Conservation (phyloP, 2,113 vertebrate genomes). For the Mormyrus iriodes region DNA sequence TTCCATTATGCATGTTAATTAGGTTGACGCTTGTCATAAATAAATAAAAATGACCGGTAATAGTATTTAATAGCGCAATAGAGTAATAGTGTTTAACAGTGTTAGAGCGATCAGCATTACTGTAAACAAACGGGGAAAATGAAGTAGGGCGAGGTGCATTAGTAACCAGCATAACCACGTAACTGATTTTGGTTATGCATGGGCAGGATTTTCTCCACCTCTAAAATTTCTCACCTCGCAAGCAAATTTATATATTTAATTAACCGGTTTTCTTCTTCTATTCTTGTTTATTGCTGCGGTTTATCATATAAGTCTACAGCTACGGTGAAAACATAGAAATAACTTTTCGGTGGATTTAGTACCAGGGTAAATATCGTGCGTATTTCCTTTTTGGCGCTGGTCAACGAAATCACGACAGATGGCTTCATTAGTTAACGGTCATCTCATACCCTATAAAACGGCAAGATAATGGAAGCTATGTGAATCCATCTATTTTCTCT, state of each 20-base stretch:
- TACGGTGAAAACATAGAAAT: background rate
- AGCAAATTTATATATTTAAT: background rate
- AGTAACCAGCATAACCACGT: background rate
- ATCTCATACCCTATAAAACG: no score
- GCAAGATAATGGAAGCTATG: no score
- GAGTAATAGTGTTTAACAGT: background rate
- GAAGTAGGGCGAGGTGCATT: background rate
- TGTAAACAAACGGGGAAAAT: background rate
- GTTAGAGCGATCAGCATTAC: background rate
- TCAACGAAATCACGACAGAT: background rate
- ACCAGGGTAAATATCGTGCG: background rate
- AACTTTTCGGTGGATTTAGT: background rate
- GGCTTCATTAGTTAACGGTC: no score
- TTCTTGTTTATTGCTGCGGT: background rate
- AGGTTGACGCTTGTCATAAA: background rate
- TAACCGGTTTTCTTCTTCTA: background rate
- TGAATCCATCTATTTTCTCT: no score
- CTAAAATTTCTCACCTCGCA: background rate
- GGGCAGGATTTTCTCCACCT: background rate
- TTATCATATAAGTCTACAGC: background rate
- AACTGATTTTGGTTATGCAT: background rate
- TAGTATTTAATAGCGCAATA: background rate
- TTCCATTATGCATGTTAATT: background rate
- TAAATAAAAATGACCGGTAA: background rate
- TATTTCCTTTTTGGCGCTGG: background rate